A percentile compares a stretch with the other conserved stretches of the same genome.
phyloP scores from a whole-genome alignment of 35 echinoderm and acorn worm genomes.

The Heliocidaris erythrogramma region DNA sequence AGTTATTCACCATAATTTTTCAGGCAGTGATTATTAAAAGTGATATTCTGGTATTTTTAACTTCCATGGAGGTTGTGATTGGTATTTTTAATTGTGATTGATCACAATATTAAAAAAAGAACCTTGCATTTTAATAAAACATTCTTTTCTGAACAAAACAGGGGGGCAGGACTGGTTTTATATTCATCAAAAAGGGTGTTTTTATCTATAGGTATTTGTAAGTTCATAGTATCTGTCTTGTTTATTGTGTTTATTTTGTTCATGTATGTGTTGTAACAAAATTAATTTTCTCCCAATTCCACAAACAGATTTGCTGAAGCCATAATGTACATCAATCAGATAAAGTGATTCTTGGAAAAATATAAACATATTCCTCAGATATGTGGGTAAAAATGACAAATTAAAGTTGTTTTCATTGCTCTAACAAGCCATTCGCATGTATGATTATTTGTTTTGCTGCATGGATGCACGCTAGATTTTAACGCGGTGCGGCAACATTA shows the following conservation, averaged over 20 bases:
- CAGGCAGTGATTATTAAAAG: too few relatives aligned
- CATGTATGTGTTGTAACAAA: neutral
- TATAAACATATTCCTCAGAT: neutral
- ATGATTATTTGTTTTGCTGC: neutral
- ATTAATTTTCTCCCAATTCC: neutral
- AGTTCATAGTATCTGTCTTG: too few relatives aligned
- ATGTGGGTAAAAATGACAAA: neutral
- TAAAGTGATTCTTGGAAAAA: slow-evolving; percentile 10
- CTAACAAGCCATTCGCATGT: neutral
- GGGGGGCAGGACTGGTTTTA: too few relatives aligned
- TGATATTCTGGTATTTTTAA: too few relatives aligned
- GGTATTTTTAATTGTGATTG: too few relatives aligned
- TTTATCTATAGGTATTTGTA: too few relatives aligned
- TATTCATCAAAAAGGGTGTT: too few relatives aligned
- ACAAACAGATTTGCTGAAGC: slow-evolving; percentile 39
- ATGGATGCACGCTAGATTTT: neutral
- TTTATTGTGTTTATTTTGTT: neutral
- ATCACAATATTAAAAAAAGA: too few relatives aligned
- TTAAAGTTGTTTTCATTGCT: neutral
- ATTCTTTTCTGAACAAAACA: too few relatives aligned
- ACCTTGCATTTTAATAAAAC: too few relatives aligned
- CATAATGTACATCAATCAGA: slow-evolving; percentile 22
- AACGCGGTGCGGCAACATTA: neutral
- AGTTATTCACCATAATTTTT: too few relatives aligned
- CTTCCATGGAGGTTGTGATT: too few relatives aligned